Base-by-base conservation (phyloP, 1,140 invertebrate species). In the Archegozetes longisetosus region DNA sequence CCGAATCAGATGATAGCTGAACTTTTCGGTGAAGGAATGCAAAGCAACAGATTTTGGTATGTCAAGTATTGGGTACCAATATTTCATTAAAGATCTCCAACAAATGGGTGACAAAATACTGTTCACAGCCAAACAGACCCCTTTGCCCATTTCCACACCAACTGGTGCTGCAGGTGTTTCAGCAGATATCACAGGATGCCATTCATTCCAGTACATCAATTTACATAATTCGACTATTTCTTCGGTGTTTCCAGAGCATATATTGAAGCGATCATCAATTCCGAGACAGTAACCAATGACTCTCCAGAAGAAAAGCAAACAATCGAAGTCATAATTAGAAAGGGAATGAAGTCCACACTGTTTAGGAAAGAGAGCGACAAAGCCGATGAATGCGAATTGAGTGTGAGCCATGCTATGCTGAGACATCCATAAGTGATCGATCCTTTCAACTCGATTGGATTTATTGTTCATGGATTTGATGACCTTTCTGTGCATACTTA, bases 361-460 rank as follows among this genome's bases (percentile, higher is more conserved):
- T 51, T 82, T 71, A 0, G 83, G 78, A 46, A 79, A 79, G 2
- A 85, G 61, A 0, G 88, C 65, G 1, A 80, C 76, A 54, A 83
- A 81, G 1, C 88, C 88, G 64, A 92, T 80, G 66, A 94, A 93
- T 6, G 68, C 69, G 59, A 65, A 68, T 53, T 73, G 72, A 1
- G 89, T 88, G 0, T 90, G 66, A 0, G 81, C 81, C 79, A 93
- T 81, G 63, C 91, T 87, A 60, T 81, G 77, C 70, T 94, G 89
- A 0, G 78, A 80, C 0, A 79, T 68, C 56, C 68, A 70, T 2
- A 68, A 20, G 1, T 50, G 59, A 46, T 66, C 58, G 26, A 64
- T 58, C n/a, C 40, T 55, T 3, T 49, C 9, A 3, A 61, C 58
- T 23, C 60, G n/a, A n/a, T n/a, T n/a, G n/a, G 22, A 48, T 26